Evolutionary conservation across 2,113 vertebrate species (phyloP).

Genomic region (Amphilophus citrinellus): DNA sequence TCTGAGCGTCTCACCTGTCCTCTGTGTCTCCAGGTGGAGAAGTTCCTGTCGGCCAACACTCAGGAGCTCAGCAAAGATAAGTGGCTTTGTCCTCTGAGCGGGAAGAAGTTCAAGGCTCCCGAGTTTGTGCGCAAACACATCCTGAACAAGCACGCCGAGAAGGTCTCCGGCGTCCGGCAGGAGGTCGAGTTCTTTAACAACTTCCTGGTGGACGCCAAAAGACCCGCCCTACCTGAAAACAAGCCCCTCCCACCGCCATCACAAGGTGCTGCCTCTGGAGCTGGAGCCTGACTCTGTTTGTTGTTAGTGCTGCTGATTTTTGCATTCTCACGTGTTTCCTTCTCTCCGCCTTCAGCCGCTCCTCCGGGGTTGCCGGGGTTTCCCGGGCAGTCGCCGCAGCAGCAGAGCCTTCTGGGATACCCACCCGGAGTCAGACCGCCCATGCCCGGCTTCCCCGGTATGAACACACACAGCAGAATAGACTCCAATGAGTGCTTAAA

Average conservation of each 20-base stretch:
- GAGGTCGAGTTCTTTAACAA: conserved; percentile 94
- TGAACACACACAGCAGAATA: too few relatives aligned
- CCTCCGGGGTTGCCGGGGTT: conserved; percentile 78
- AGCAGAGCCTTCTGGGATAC: conserved; percentile 80
- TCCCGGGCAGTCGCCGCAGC: conserved; percentile 66
- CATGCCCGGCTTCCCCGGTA: conserved; percentile 65
- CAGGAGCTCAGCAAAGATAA: conserved; percentile 96
- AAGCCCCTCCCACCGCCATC: conserved; percentile 87
- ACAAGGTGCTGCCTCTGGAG: conserved; percentile 74
- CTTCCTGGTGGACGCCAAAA: conserved; percentile 89
- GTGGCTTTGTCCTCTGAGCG: conserved; percentile 93
- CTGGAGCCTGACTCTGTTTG: fast-evolving
- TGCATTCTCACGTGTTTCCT: fast-evolving
- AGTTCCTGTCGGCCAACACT: conserved; percentile 89
- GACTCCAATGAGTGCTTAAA: too few relatives aligned
- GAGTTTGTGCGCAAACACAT: conserved; percentile 97
- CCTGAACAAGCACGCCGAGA: conserved; percentile 91
- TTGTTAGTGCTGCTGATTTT: not conserved
- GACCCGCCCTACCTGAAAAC: conserved; percentile 88
- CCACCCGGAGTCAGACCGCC: conserved; percentile 84
- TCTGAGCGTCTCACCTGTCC: not conserved
- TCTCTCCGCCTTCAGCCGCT: conserved; percentile 34
- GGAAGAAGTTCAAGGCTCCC: conserved; percentile 96
- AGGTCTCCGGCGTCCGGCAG: conserved; percentile 90
- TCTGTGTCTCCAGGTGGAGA: conserved; percentile 83